Evolutionary conservation across 2,888 invertebrate genomes (phyloP), one percentile per base, ranked within the genome.

Genomic region (Serripes groenlandicus): DNA sequence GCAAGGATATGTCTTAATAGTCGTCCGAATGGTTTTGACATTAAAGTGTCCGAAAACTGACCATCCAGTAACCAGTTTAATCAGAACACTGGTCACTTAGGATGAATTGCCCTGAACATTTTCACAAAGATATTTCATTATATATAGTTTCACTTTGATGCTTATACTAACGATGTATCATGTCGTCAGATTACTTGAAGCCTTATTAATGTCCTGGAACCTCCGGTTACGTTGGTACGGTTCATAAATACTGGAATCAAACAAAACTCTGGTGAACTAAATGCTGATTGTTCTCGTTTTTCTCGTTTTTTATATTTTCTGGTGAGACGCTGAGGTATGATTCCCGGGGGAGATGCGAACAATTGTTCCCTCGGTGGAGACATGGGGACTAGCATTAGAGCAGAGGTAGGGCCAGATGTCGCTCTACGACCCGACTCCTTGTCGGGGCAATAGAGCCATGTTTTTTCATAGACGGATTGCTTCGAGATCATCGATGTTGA

Each of bases 171-270:
- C n/a, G n/a, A n/a, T n/a, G n/a, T n/a, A n/a, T n/a, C n/a, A n/a
- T n/a, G n/a, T n/a, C n/a, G n/a, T n/a, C n/a, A n/a, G n/a, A n/a
- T n/a, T n/a, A n/a, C n/a, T n/a, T n/a, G n/a, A n/a, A n/a, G n/a
- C n/a, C n/a, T n/a, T n/a, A n/a, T 70, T 60, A 18, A 84, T 81
- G 58, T 80, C 80, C 42, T 81, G 85, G 73, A 85, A 85, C 21
- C 79, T 37, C 58, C 74, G 75, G 34, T 85, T 81, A 23, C 81
- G 32, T 42, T 85, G 78, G 52, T 78, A 85, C 15, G 75, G 76
- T 52, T 73, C 75, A 70, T 81, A 85, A 9, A 70, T 35, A 18
- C 58, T 81, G n/a, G 64, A 54, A 35, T 78, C 72, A 18, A 75
- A 34, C 34, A 37, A 37, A 15, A 7, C 30, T 62, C 23, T 62